phyloP scores from a whole-genome alignment of 2,797 vertebrate species.

The Cheirogaleus major region DNA sequence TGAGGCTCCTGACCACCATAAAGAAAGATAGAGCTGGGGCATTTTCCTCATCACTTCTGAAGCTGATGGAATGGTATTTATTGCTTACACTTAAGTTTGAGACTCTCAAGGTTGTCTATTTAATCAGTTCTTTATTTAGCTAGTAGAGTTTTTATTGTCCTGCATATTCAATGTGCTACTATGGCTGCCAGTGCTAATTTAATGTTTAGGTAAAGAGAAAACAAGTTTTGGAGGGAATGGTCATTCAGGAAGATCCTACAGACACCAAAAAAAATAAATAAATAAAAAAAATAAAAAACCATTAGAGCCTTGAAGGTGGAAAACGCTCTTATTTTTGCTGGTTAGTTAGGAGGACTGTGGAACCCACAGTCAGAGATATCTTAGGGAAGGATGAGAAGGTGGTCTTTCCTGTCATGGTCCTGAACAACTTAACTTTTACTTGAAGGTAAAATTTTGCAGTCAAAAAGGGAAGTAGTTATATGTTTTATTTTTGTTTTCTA shows the following conservation, averaged over 20 bases:
- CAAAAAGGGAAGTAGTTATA: background rate
- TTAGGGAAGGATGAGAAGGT: background rate
- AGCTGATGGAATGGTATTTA: constrained; percentile 43
- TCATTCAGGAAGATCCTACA: background rate
- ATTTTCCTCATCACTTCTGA: background rate
- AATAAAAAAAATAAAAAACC: background rate
- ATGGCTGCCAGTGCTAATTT: background rate
- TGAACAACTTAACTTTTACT: background rate
- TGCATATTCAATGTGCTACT: background rate
- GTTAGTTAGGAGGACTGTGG: background rate
- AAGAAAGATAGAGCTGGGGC: background rate
- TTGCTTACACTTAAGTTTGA: constrained; percentile 22
- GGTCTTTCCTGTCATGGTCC: background rate
- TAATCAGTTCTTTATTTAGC: background rate
- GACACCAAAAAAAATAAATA: background rate
- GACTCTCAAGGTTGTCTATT: background rate
- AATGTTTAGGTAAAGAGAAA: background rate
- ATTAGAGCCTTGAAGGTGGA: background rate
- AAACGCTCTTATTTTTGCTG: background rate
- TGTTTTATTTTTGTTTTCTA: constrained; percentile 14
- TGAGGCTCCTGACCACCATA: constrained; percentile 12
- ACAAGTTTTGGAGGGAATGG: background rate
- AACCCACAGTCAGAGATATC: background rate
- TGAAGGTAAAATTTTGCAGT: background rate
- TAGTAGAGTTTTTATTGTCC: background rate